Evolutionary conservation across 2,888 invertebrate genomes (phyloP).

Genomic region (Halictus quadricinctus): DNA sequence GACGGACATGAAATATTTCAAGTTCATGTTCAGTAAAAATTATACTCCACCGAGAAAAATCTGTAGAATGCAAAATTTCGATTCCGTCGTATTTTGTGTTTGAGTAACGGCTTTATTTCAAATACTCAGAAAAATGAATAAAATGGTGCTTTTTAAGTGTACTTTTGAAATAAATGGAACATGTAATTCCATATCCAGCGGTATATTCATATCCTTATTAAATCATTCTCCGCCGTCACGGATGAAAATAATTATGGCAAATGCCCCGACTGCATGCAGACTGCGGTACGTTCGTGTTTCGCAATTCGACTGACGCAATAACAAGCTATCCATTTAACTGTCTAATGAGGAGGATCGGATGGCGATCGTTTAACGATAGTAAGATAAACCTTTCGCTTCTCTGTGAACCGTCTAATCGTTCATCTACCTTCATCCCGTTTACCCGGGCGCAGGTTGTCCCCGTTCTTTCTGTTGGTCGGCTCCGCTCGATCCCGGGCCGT

Average conservation of each 20-base stretch:
- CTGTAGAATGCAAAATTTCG: too few species aligned
- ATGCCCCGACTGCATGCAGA: constrained; percentile 46
- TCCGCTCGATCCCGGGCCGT: constrained; percentile 9
- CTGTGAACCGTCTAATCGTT: constrained; percentile 16
- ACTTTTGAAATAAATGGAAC: background rate
- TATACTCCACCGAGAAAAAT: too few species aligned
- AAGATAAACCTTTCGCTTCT: constrained; percentile 24
- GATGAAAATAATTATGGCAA: constrained; percentile 46
- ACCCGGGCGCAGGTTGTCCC: background rate
- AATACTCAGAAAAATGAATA: too few species aligned
- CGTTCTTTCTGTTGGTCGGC: constrained; percentile 31
- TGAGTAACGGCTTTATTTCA: too few species aligned
- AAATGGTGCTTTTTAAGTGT: too few species aligned
- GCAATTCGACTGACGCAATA: constrained; percentile 42
- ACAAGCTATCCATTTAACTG: constrained; percentile 29
- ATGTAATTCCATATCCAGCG: background rate
- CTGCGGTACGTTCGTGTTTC: constrained; percentile 32
- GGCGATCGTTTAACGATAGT: constrained; percentile 34
- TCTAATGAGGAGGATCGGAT: constrained; percentile 41
- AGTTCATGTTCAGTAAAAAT: too few species aligned
- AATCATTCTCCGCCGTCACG: background rate
- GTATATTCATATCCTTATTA: background rate
- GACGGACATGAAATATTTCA: too few species aligned
- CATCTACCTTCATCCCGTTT: constrained; percentile 14
- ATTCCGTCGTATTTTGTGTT: too few species aligned